Evolutionary conservation across 2,888 invertebrate genomes (phyloP), one percentile per base, ranked within the genome.

Genomic region (Cremastobaeus sp.): DNA sequence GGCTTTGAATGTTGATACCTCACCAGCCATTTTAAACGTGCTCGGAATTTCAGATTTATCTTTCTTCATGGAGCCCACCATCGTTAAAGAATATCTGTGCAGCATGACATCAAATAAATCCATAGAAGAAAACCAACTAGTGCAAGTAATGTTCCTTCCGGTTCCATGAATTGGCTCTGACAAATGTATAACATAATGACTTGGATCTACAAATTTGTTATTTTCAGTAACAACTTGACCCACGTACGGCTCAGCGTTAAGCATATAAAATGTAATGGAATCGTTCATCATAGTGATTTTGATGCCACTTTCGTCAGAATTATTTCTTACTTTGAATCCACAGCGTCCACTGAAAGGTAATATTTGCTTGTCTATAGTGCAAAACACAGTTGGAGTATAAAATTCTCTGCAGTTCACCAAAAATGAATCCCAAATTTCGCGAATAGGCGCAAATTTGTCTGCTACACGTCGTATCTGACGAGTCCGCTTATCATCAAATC

Each of bases 151-250:
- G n/a, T n/a, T n/a, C n/a, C n/a, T n/a, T n/a, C n/a, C n/a, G n/a
- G n/a, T 59, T 6, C 66, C 73, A 25, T 52, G 48, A 15, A 78
- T 76, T 4, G 76, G 47, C 32, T 48, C 20, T 15, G 68, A 52
- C 5, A 77, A 43, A 28, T 59, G 65, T 17, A 68, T 48, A 5
- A 78, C 64, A 68, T 74, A 78, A 25, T 66, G 73, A 2, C 52
- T 48, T 1, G 68, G 68, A 11, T 71, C 32, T 14, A 12, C 20
- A n/a, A n/a, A n/a, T 35, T 76, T 74, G 5, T 12, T 39, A 1
- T 17, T 25, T 14, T 57, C 54, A 15, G 45, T 50, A 1, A 6
- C 8, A 2, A 66, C 66, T 48, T 8, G 32, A 30, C 74, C 71
- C 5, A 55, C 18, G 30, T 70, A 76, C 3, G 72, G 75, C 1